These are phyloP conservation scores for Athene noctua DNA, from an alignment of 2,113 vertebrate genomes.

Conservation along the genomic window DNA sequence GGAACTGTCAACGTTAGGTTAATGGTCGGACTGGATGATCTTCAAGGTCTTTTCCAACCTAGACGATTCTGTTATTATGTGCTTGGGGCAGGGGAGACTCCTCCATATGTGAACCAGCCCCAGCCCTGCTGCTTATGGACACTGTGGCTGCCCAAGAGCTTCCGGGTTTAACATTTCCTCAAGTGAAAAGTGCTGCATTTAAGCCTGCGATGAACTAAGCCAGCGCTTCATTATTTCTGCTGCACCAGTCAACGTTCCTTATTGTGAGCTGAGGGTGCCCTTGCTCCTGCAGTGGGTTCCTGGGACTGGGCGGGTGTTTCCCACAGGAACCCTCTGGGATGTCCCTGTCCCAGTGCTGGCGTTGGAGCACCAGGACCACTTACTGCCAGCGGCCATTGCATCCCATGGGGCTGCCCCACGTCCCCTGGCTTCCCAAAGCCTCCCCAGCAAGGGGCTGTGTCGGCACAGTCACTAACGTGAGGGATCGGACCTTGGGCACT, in stretches of 20 bases:
- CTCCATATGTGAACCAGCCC: neutral
- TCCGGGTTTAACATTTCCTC: neutral
- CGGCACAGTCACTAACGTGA: fast-evolving
- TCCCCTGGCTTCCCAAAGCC: neutral
- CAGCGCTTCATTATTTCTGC: neutral
- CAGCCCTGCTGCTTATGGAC: neutral
- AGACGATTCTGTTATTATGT: no score
- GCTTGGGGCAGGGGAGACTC: neutral
- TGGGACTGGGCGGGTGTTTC: neutral
- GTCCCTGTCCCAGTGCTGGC: fast-evolving
- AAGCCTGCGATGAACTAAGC: neutral
- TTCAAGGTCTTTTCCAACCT: no score
- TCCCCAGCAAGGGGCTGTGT: neutral
- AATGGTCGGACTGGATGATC: no score
- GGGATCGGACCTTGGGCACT: neutral
- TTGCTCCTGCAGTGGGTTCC: no score
- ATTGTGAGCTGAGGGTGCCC: no score
- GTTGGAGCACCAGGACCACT: neutral
- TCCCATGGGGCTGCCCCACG: neutral
- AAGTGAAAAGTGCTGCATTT: neutral
- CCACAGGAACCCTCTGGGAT: neutral
- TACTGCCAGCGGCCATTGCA: fast-evolving
- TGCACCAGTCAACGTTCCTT: neutral
- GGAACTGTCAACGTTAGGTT: no score
- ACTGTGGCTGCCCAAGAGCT: neutral